A percentile compares a stretch with the other conserved stretches of the same genome.
Conservation (phyloP, 2,888 invertebrate genomes). For the Eumacrocentrus americanus region DNA sequence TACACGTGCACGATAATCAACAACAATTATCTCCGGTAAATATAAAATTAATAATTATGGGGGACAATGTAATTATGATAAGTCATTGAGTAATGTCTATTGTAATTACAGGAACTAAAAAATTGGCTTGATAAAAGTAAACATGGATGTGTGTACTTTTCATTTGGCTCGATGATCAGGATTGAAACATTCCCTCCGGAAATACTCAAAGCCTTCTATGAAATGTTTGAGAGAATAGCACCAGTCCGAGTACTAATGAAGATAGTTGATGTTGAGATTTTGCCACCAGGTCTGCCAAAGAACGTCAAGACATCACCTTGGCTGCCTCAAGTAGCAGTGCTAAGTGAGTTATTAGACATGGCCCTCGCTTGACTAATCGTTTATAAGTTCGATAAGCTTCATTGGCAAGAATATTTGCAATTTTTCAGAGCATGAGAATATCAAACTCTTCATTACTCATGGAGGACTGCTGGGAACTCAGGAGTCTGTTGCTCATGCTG, state of each 20-base stretch:
- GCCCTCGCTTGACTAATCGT: background rate
- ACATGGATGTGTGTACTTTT: conserved; percentile 53
- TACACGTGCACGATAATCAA: conserved; percentile 55
- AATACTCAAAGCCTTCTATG: conserved; percentile 43
- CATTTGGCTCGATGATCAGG: conserved; percentile 57
- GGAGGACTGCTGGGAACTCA: conserved; percentile 51
- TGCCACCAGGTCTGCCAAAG: conserved; percentile 49
- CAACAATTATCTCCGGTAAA: conserved; percentile 36
- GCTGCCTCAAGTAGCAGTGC: conserved; percentile 50
- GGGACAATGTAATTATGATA: too few species aligned
- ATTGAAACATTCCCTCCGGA: conserved; percentile 51
- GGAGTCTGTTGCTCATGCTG: conserved; percentile 46
- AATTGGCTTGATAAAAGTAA: conserved; percentile 52
- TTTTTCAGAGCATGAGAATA: conserved; percentile 49
- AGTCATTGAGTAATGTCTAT: background rate
- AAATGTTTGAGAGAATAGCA: conserved; percentile 48
- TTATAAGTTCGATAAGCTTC: background rate
- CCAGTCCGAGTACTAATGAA: conserved; percentile 53
- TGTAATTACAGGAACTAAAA: conserved; percentile 45
- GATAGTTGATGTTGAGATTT: conserved; percentile 46
- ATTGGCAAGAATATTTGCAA: background rate
- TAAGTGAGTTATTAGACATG: conserved; percentile 40
- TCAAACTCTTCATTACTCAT: conserved; percentile 51
- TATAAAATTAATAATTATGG: background rate
- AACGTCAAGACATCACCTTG: conserved; percentile 53